phyloP scores from a whole-genome alignment of 2,113 vertebrate species.

The Psittacula cyanocephala region DNA sequence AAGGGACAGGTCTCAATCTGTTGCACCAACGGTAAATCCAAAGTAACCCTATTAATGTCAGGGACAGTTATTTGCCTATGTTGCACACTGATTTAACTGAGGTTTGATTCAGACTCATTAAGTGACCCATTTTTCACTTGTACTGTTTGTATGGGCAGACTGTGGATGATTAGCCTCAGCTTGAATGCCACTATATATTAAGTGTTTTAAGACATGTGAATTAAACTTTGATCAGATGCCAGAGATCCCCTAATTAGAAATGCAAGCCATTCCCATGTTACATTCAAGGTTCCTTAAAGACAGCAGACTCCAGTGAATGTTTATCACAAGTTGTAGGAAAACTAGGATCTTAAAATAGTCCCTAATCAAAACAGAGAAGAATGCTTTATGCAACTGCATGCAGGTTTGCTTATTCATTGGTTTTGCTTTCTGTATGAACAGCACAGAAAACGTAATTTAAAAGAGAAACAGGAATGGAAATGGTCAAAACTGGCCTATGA shows the following conservation, averaged over 20 bases:
- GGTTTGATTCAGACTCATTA: slow-evolving; percentile 34
- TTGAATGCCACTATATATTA: slow-evolving; percentile 33
- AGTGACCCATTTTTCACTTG: neutral
- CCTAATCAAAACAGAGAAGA: neutral
- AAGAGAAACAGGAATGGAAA: neutral
- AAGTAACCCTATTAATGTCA: slow-evolving; percentile 8
- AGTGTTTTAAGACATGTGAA: slow-evolving; percentile 10
- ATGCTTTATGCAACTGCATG: neutral
- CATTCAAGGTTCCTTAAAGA: neutral
- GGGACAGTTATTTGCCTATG: neutral
- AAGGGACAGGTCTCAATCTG: neutral
- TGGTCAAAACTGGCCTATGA: neutral
- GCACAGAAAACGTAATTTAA: neutral
- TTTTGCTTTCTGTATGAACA: neutral
- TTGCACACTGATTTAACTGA: slow-evolving; percentile 24
- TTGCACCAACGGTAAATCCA: neutral
- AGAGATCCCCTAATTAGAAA: neutral
- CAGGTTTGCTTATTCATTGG: neutral
- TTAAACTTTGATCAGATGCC: slow-evolving; percentile 28
- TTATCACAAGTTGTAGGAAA: neutral
- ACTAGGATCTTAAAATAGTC: neutral
- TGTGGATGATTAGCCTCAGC: slow-evolving; percentile 23
- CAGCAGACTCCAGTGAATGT: neutral
- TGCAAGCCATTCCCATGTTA: neutral
- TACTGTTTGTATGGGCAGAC: neutral